Base-by-base conservation (phyloP, 2,888 invertebrate species). In the Empis livida region DNA sequence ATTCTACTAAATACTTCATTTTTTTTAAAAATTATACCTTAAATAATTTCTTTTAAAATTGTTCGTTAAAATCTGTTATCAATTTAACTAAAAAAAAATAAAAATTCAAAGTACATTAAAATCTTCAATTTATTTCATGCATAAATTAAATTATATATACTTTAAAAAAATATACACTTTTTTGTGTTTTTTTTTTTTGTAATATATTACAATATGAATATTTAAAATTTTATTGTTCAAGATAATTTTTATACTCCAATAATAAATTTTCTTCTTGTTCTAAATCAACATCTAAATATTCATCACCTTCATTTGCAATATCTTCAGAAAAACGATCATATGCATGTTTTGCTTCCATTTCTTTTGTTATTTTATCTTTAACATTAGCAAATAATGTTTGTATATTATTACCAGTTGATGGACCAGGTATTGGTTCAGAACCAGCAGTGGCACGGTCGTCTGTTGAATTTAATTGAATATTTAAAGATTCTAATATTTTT, bases 241-340 rank as follows among this genome's bases (percentile, higher is more conserved):
- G n/a, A 15, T n/a, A 40, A 9, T 14, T 10, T 61, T 78, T 76
- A 65, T 85, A 85, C 61, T 81, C 79, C 14, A 67, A 72, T 2
- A 85, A 71, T 58, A 82, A 79, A 32, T 75, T 68, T 56, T 80
- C 79, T 61, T 89, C 88, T 51, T 83, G 80, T 1, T 73, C 65
- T 15, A 88, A 71, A 0, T 79, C 74, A 15, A 84, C 68, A 67
- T 87, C 84, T 47, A 88, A 71, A 60, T 88, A 81, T 54, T 84
- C 86, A 55, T 84, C 82, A 37, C 84, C 84, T 50, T 76, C 77
- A 17, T 53, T 50, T 2, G 56, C 60, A 35, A 78, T 62, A 52
- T 80, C 79, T 3, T 76, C 72, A 2, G 75, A 67, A 27, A 85
- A 71, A 1, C 84, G 71, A 11, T 73, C 64, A 49, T 76, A 75